Evolutionary conservation across 2,113 vertebrate species (phyloP).

Genomic region (Colinus virginianus): DNA sequence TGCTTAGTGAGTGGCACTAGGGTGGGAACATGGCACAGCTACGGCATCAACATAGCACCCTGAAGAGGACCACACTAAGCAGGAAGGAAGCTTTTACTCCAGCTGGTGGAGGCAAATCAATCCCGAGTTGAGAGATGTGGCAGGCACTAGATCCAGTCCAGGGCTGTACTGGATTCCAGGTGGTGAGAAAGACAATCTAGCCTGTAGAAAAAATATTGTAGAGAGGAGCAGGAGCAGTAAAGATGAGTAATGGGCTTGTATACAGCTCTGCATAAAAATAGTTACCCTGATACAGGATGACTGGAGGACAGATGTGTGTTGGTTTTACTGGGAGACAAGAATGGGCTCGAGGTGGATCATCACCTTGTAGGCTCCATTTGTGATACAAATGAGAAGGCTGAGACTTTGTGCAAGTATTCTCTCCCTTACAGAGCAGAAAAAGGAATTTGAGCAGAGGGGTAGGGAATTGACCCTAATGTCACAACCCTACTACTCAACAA

Average conservation of each 20-base stretch:
- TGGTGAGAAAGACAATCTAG: background rate
- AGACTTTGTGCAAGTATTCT: background rate
- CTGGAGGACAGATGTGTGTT: fast-evolving
- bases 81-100: background rate
- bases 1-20: background rate
- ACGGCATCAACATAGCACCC: background rate
- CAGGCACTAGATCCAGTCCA: background rate
- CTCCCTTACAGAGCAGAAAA: background rate
- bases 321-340: background rate
- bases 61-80: background rate
- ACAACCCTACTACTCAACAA: background rate
- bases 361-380: background rate
- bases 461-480: background rate
- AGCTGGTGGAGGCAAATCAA: background rate
- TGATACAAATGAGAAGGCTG: fast-evolving
- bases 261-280: background rate
- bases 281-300: background rate
- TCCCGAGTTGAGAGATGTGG: background rate
- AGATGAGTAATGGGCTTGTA: background rate
- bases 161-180: background rate
- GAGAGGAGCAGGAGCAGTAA: background rate
- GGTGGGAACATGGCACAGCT: background rate
- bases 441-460: background rate
- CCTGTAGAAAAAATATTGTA: background rate
- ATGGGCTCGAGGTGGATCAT: background rate